Conservation (phyloP, 2,113 vertebrate species). For the Sprattus sprattus region DNA sequence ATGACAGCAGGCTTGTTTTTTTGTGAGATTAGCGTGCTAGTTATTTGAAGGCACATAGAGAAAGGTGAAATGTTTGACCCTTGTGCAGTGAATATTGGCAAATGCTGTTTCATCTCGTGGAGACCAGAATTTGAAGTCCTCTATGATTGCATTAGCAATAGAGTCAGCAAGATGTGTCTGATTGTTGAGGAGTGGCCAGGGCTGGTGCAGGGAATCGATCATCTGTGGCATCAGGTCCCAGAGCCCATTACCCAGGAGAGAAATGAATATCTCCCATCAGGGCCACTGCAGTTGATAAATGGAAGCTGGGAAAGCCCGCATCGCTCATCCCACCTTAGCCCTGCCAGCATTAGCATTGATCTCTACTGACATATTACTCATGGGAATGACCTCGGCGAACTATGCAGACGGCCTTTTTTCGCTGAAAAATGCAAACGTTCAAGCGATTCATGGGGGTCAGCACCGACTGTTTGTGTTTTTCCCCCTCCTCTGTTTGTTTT, state of each 20-base stretch:
- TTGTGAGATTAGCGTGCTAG: neutral
- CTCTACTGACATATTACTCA: slow-evolving; percentile 44
- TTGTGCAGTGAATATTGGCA: neutral
- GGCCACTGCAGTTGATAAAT: slow-evolving; percentile 52
- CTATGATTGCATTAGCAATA: slow-evolving; percentile 18
- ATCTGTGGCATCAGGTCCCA: slow-evolving; percentile 32
- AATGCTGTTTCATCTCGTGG: neutral
- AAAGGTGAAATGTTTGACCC: slow-evolving; percentile 6
- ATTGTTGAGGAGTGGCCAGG: slow-evolving; percentile 36
- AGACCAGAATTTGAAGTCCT: neutral
- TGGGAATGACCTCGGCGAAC: slow-evolving; percentile 11
- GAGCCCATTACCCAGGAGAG: slow-evolving; percentile 31
- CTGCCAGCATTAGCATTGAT: slow-evolving; percentile 49
- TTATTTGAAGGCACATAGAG: neutral
- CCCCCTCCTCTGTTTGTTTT: slow-evolving; percentile 25
- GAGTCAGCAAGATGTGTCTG: slow-evolving; percentile 23
- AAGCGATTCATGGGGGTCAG: neutral
- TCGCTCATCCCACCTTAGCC: slow-evolving; percentile 39
- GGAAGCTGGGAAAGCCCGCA: slow-evolving; percentile 39
- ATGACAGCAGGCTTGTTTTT: neutral
- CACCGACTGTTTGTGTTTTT: neutral
- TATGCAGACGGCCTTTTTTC: neutral
- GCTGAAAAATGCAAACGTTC: neutral
- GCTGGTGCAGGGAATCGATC: slow-evolving; percentile 47
- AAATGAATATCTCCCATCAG: slow-evolving; percentile 39